A percentile compares a stretch with the other conserved stretches of the same genome.
These are phyloP conservation scores for Cataglyphis livida DNA, from an alignment of 2,888 invertebrate species.

Conservation along the genomic window DNA sequence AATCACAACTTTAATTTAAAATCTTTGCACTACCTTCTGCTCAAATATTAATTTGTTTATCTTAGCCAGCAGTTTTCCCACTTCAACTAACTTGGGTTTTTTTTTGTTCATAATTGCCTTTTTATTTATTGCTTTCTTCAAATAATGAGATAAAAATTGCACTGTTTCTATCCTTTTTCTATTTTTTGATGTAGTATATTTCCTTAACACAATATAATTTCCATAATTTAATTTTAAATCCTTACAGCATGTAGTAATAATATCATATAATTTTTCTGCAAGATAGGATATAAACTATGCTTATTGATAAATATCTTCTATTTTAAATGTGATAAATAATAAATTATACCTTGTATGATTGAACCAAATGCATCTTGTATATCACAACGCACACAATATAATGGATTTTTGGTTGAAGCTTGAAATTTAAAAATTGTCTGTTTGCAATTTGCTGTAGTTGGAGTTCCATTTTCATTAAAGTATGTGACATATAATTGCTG, in stretches of 20 bases:
- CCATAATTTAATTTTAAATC: background rate
- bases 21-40: slow-evolving; percentile 10
- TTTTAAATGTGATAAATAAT: background rate
- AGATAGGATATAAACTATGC: background rate
- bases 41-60: slow-evolving; percentile 4
- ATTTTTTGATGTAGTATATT: background rate
- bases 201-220: background rate
- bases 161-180: background rate
- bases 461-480: background rate
- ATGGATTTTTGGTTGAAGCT: background rate
- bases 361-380: slow-evolving; percentile 44
- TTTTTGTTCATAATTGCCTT: background rate
- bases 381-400: slow-evolving; percentile 25
- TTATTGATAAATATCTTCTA: background rate
- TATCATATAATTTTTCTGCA: slow-evolving; percentile 33
- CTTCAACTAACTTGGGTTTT: background rate
- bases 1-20: background rate
- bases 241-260: background rate
- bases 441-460: background rate
- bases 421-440: background rate
- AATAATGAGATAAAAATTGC: background rate
- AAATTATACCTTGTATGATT: slow-evolving; percentile 39
- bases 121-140: background rate
- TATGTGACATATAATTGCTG: slow-evolving; percentile 31
- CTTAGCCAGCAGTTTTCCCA: background rate